Conservation (phyloP, 2,888 invertebrate genomes). For the Lamproptera curius region DNA sequence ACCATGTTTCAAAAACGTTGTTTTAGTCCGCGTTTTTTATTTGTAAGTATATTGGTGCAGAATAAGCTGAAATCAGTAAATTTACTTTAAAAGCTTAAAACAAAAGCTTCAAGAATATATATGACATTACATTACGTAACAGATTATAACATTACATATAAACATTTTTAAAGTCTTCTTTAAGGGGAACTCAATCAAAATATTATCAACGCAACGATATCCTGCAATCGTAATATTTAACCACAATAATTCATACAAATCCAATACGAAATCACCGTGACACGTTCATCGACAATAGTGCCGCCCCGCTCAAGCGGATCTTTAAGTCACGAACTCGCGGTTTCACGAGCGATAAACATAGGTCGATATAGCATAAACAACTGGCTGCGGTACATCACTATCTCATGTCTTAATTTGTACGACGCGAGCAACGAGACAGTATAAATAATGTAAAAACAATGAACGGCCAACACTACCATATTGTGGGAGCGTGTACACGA, state of each 20-base stretch:
- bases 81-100: too few relatives aligned
- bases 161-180: too few relatives aligned
- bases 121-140: too few relatives aligned
- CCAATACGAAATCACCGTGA: background rate
- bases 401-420: constrained; percentile 68
- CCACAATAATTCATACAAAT: background rate
- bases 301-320: constrained; percentile 3
- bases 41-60: too few relatives aligned
- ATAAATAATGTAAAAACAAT: constrained; percentile 71
- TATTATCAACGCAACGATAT: too few relatives aligned
- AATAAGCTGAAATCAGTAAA: too few relatives aligned
- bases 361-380: constrained; percentile 29
- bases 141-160: too few relatives aligned
- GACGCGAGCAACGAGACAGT: constrained; percentile 38
- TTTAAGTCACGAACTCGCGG: constrained; percentile 11
- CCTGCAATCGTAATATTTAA: too few relatives aligned
- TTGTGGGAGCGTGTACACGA: constrained; percentile 36
- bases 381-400: constrained; percentile 36
- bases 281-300: background rate
- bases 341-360: constrained; percentile 27
- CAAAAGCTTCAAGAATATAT: too few relatives aligned
- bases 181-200: too few relatives aligned
- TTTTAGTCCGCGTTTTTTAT: too few relatives aligned
- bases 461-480: constrained; percentile 45
- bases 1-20: too few relatives aligned